Base-by-base conservation (phyloP, 2,888 invertebrate species). In the Standfussiana lucernea region DNA sequence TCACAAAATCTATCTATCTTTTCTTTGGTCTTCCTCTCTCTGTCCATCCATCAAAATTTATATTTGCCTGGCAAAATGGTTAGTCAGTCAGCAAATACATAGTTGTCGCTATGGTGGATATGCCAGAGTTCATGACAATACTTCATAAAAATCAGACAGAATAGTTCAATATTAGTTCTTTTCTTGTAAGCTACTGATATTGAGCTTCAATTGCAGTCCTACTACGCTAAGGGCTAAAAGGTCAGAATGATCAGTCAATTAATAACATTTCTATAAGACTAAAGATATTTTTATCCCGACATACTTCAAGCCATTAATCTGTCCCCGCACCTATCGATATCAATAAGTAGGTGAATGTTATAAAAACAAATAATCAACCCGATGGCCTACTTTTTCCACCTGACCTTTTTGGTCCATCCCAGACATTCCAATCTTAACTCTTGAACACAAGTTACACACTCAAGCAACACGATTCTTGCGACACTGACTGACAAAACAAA, bases 331-430 rank as follows among this genome's bases (percentile, higher is more conserved):
- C 69, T n/a, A 47, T 73, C n/a, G 8, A 62, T 42, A 45, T 8
- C 56, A 70, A 32, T 42, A 77, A 47, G 10, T 83, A 64, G 80
- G 80, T 53, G 71, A 80, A 77, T 70, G 62, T 47, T 80, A 73
- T n/a, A 11, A 67, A 64, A 80, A 76, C 69, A 80, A 83, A 79
- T 47, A 84, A 65, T 40, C 50, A 53, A 35, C 6, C 62, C 64
- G 72, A 64, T 76, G 72, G 59, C 84, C 72, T 11, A 80, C 15
- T 80, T 80, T 45, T 28, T 45, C 18, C 28, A 35, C 21, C 42
- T 32, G 67, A 50, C 72, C 78, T 80, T 78, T 67, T 71, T 83
- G 59, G 15, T 67, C 10, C 47, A 53, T 35, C 35, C 13, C 24
- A 71, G 68, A 68, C 79, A 62, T 70, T n/a, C 47, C 65, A 65